These are phyloP conservation scores for Quadroppia sp. DNA, from an alignment of 2,888 invertebrate genomes.

Conservation along the genomic window DNA sequence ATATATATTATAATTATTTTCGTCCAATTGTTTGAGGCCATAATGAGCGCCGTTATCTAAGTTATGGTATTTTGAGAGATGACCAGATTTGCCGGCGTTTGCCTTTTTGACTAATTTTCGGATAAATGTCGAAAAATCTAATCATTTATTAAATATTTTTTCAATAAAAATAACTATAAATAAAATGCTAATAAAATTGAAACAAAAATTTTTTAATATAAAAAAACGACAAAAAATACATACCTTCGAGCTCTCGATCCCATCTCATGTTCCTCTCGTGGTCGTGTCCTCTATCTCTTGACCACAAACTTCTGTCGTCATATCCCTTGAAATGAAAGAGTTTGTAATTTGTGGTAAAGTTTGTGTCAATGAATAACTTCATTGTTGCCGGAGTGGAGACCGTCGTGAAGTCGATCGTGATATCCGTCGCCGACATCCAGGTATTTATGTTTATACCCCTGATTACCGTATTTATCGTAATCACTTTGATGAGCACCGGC, in stretches of 20 bases:
- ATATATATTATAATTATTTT: neutral
- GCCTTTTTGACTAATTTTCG: constrained; percentile 4
- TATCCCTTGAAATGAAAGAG: neutral
- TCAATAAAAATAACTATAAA: neutral
- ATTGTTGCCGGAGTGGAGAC: neutral
- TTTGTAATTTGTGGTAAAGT: neutral
- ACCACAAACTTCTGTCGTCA: constrained; percentile 19
- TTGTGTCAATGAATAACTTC: neutral
- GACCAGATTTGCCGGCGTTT: constrained; percentile 8
- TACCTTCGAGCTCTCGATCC: constrained; percentile 17
- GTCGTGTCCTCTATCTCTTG: constrained; percentile 23
- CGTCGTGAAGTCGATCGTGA: constrained; percentile 10
- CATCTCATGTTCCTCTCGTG: constrained; percentile 5
- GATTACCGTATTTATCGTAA: constrained; percentile 19
- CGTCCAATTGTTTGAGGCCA: constrained; percentile 12
- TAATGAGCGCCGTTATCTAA: constrained; percentile 21
- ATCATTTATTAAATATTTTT: neutral
- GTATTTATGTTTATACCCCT: constrained; percentile 9
- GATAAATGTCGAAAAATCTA: constrained; percentile 8
- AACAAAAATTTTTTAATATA: neutral
- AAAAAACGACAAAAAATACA: neutral
- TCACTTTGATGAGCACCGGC: constrained; percentile 7
- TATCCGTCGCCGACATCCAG: neutral
- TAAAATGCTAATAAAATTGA: no score
- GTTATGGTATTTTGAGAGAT: neutral